phyloP scores from a whole-genome alignment of 2,113 vertebrate genomes.

The Ardeotis arabs region DNA sequence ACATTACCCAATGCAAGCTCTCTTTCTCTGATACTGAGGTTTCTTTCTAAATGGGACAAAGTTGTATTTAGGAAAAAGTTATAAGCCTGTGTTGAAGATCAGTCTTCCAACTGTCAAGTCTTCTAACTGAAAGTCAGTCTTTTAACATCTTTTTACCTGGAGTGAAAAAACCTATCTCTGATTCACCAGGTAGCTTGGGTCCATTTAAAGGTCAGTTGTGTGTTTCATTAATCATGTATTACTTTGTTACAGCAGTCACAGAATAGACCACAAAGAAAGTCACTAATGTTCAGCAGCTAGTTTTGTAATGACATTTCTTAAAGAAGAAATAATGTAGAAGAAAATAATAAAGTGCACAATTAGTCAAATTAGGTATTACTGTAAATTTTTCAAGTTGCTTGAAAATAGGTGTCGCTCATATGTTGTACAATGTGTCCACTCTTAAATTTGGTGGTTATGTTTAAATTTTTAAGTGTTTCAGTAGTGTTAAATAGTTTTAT shows the following conservation, averaged over 20 bases:
- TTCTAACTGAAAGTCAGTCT: not conserved
- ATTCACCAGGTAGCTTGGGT: not conserved
- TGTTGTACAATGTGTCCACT: not conserved
- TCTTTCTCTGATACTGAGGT: not conserved
- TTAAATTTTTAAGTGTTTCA: conserved; percentile 35
- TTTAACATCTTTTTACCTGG: not conserved
- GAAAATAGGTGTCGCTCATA: not conserved
- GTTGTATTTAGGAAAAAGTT: not conserved
- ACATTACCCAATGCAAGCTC: not conserved
- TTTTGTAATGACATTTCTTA: not conserved
- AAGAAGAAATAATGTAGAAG: not conserved
- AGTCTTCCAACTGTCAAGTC: not conserved
- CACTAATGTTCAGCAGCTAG: not conserved
- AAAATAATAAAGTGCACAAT: not conserved
- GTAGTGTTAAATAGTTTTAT: conserved; percentile 20
- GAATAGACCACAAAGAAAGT: not conserved
- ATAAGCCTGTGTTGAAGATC: not conserved
- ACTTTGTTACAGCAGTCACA: not conserved
- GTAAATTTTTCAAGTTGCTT: not conserved
- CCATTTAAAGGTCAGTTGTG: not conserved
- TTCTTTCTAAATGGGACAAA: not conserved
- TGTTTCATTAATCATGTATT: not conserved
- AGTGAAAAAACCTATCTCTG: not conserved
- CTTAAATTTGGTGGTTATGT: conserved; percentile 10
- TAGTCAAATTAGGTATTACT: not conserved